Evolutionary conservation across 2,113 vertebrate genomes (phyloP).

Genomic region (Solea solea): DNA sequence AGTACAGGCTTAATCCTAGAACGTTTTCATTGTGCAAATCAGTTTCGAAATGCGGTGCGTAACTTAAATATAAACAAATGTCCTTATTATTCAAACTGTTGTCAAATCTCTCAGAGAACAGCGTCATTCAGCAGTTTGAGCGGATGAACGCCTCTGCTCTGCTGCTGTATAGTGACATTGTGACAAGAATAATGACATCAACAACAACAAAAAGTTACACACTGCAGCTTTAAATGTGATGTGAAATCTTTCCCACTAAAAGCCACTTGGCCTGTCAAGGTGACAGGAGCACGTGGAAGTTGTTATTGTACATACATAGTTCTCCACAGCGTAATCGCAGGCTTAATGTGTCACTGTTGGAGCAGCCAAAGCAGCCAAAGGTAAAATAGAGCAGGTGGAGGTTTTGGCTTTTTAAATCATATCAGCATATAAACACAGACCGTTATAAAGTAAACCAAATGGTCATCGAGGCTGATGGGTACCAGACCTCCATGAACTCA

Average conservation of each 20-base stretch:
- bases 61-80: too few relatives aligned
- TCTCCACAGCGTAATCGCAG: slow-evolving; percentile 42
- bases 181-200: too few relatives aligned
- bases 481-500: slow-evolving; percentile 14
- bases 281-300: slow-evolving; percentile 40
- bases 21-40: neutral
- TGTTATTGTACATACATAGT: slow-evolving; percentile 56
- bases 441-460: slow-evolving; percentile 65
- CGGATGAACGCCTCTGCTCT: too few relatives aligned
- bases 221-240: neutral
- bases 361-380: slow-evolving; percentile 59
- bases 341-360: slow-evolving; percentile 47
- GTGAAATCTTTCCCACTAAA: slow-evolving; percentile 9
- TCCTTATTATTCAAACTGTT: too few relatives aligned
- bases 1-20: neutral
- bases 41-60: too few relatives aligned
- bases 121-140: too few relatives aligned
- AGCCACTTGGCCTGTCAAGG: slow-evolving; percentile 16
- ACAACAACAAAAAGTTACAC: too few relatives aligned
- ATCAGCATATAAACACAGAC: slow-evolving; percentile 62
- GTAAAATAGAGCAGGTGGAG: slow-evolving; percentile 73
- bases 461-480: slow-evolving; percentile 12
- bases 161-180: too few relatives aligned
- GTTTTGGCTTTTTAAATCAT: slow-evolving; percentile 61
- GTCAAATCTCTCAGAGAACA: too few relatives aligned